These are phyloP conservation scores for Pipra filicauda DNA, from an alignment of 2,113 vertebrate species.

Conservation along the genomic window DNA sequence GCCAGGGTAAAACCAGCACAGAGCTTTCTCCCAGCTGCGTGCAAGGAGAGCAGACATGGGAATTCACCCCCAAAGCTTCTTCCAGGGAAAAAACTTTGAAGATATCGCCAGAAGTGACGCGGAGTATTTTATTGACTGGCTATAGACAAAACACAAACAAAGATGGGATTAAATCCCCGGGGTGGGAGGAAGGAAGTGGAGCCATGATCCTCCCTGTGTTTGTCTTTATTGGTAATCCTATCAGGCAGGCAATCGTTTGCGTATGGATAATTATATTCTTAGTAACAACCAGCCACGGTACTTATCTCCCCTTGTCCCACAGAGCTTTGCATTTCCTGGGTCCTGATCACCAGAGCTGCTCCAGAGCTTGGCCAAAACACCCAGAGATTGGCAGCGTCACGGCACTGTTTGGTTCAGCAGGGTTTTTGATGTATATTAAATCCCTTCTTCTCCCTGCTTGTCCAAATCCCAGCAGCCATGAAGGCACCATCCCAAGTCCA, in stretches of 20 bases:
- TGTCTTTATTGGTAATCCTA: conserved; percentile 58
- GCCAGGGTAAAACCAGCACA: neutral
- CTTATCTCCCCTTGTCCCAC: neutral
- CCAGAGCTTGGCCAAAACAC: neutral
- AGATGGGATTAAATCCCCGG: neutral
- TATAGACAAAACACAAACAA: neutral
- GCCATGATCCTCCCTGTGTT: neutral
- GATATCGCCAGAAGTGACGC: neutral
- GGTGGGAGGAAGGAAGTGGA: conserved; percentile 24
- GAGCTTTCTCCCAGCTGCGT: neutral
- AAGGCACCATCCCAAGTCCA: neutral
- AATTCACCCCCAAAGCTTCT: neutral
- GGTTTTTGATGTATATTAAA: neutral
- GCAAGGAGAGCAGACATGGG: neutral
- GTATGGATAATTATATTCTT: conserved; percentile 37
- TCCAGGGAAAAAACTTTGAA: neutral
- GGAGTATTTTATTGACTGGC: neutral
- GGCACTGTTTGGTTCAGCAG: neutral
- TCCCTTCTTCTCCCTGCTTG: neutral
- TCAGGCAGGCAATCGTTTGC: conserved; percentile 26
- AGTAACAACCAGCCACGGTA: conserved; percentile 5
- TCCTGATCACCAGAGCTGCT: neutral
- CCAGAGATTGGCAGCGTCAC: neutral
- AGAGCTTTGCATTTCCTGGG: neutral
- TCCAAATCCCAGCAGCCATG: neutral